Evolutionary conservation across 2,797 vertebrate species (phyloP).

Genomic region (Muscicapa comitata): DNA sequence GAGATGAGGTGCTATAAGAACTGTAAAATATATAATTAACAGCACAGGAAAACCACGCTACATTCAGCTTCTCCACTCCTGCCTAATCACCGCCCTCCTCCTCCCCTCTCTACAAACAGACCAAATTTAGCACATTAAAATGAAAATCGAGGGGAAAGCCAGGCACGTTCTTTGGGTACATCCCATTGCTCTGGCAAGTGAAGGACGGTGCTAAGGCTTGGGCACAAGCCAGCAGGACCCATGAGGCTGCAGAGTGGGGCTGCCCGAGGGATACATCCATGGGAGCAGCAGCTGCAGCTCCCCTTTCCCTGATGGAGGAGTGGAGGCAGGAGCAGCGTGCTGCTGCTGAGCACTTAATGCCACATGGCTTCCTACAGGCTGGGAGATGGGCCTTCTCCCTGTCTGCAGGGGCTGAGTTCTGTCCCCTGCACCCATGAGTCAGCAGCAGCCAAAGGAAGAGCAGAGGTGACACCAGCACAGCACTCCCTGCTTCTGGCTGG

Average conservation of each 20-base stretch:
- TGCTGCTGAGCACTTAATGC: background rate
- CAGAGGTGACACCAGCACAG: background rate
- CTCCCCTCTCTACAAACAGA: slow-evolving; percentile 13
- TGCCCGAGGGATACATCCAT: background rate
- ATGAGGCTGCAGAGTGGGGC: background rate
- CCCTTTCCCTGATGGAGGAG: background rate
- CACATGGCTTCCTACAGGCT: background rate
- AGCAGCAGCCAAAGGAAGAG: background rate
- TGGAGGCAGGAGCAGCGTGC: accelerated
- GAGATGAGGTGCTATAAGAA: slow-evolving; percentile 17
- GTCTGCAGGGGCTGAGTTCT: background rate
- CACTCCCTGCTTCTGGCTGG: background rate
- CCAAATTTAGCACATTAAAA: slow-evolving; percentile 12
- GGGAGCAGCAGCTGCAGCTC: background rate
- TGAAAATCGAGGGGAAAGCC: background rate
- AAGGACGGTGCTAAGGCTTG: background rate
- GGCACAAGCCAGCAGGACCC: background rate
- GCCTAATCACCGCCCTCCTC: background rate
- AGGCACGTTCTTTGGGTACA: background rate
- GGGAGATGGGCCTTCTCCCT: background rate
- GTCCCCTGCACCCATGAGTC: background rate
- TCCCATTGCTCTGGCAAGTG: background rate
- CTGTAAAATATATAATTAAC: slow-evolving; percentile 31
- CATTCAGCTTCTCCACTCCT: background rate
- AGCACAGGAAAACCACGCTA: background rate